A percentile compares a stretch with the other conserved stretches of the same genome.
phyloP scores from a whole-genome alignment of 2,797 vertebrate genomes.

The Acanthurus tractus region DNA sequence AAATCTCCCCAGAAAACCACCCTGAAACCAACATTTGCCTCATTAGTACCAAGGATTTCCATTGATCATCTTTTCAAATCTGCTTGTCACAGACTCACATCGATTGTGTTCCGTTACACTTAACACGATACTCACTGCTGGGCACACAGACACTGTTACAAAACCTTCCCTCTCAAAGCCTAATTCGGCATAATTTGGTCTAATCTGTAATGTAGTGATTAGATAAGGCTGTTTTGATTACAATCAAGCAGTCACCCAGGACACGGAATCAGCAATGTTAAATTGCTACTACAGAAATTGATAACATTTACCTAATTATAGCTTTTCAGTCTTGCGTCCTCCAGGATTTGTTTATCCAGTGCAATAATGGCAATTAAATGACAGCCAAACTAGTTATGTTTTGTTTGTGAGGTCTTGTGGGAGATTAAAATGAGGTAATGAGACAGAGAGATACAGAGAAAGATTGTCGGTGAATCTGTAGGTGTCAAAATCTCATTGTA shows the following conservation, averaged over 20 bases:
- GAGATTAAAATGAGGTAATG: constrained; percentile 39
- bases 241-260: constrained; percentile 58
- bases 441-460: constrained; percentile 9
- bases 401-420: constrained; percentile 40
- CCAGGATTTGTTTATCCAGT: constrained; percentile 44
- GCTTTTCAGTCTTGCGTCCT: constrained; percentile 26
- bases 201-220: constrained; percentile 57
- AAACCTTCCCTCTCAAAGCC: constrained; percentile 22
- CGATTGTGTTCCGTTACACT: constrained; percentile 42
- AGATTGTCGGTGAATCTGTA: constrained; percentile 23
- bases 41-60: constrained; percentile 24
- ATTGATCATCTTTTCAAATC: constrained; percentile 44
- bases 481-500: constrained; percentile 23
- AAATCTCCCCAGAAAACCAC: background rate
- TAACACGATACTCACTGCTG: constrained; percentile 22
- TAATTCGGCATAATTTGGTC: constrained; percentile 44
- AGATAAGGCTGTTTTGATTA: constrained; percentile 55
- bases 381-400: constrained; percentile 42
- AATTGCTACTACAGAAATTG: constrained; percentile 30
- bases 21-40: constrained; percentile 34
- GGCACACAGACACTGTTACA: constrained; percentile 4
- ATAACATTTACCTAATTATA: constrained; percentile 51
- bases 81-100: constrained; percentile 25
- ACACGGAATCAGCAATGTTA: constrained; percentile 40
- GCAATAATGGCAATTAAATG: constrained; percentile 50